Evolutionary conservation across 2,113 vertebrate genomes (phyloP), one percentile per base, ranked within the genome.

Genomic region (Chaetops frenatus): DNA sequence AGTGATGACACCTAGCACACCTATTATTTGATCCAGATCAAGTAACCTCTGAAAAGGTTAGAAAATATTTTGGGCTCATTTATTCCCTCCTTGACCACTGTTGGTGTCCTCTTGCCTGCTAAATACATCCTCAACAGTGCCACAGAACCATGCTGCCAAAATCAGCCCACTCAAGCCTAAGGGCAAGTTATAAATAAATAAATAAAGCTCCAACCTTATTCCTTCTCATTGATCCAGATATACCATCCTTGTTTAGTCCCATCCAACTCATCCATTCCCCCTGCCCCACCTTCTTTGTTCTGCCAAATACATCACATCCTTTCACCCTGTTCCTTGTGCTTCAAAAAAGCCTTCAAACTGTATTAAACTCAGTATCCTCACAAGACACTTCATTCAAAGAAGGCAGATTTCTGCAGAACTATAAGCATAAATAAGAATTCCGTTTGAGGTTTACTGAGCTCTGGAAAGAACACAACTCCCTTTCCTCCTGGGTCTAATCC

Each of bases 191-290:
- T n/a, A n/a, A n/a, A n/a, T n/a, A n/a, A n/a, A n/a, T n/a, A n/a
- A 57, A 40, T 5, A 71, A 81, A 91, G 53, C 19, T 70, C 25
- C 40, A 61, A 5, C 27, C 20, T 45, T 33, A 62, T 25, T 51
- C 45, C 28, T 77, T 31, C 57, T 36, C 45, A 12, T 1, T 42
- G 36, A 27, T 76, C 78, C 54, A 86, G 17, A 69, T 11, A 40
- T 0, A 7, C 11, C 0, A 0, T 35, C 53, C 48, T 31, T n/a
- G 47, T 6, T 6, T 0, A 60, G 28, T 16, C 19, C 22, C 51
- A 71, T 14, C 80, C 53, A 64, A 15, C 27, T 6, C n/a, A 58
- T 15, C 33, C 53, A 69, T 60, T 44, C 24, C 51, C 12, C 62
- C 31, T 12, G 1, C 20, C 20, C 42, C 62, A 29, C 24, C 7